Conservation (phyloP, 2,113 vertebrate genomes). For the Chrysochloris asiatica region DNA sequence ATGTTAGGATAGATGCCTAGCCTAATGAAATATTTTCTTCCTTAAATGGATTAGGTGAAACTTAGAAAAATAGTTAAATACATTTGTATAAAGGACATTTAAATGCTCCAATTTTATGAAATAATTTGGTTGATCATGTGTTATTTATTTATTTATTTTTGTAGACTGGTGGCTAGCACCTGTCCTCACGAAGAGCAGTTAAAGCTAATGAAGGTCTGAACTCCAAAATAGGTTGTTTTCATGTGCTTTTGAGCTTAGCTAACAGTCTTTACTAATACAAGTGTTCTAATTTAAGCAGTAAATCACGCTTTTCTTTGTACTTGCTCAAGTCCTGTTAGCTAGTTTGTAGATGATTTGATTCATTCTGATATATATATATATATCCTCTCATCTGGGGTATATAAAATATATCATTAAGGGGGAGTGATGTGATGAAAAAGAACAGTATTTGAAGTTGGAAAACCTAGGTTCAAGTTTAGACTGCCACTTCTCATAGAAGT, state of each 20-base stretch:
- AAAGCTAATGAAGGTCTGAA: conserved; percentile 25
- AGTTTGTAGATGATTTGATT: conserved; percentile 24
- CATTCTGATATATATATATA: conserved; percentile 17
- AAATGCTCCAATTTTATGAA: conserved; percentile 30
- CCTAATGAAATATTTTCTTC: not conserved
- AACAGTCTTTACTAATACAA: conserved; percentile 18
- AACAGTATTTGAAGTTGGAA: conserved; percentile 26
- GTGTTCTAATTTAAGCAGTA: conserved; percentile 36
- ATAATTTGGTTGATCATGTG: not conserved
- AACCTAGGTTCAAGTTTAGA: conserved; percentile 25
- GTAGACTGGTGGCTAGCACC: not conserved
- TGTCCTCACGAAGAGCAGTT: conserved; percentile 9
- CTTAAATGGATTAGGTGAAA: not conserved
- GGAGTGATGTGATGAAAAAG: conserved; percentile 21
- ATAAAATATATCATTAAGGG: not conserved
- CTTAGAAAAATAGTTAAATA: not conserved
- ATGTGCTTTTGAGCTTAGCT: conserved; percentile 11
- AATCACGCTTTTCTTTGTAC: conserved; percentile 30
- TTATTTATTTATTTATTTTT: not conserved
- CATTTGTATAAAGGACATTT: not conserved
- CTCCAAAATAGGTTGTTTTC: not conserved
- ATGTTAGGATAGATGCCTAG: conserved; percentile 19
- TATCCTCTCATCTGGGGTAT: not conserved
- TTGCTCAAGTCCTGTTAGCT: not conserved
- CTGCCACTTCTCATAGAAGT: not conserved